Conservation (phyloP, 2,888 invertebrate genomes). For the Onchidella celtica region DNA sequence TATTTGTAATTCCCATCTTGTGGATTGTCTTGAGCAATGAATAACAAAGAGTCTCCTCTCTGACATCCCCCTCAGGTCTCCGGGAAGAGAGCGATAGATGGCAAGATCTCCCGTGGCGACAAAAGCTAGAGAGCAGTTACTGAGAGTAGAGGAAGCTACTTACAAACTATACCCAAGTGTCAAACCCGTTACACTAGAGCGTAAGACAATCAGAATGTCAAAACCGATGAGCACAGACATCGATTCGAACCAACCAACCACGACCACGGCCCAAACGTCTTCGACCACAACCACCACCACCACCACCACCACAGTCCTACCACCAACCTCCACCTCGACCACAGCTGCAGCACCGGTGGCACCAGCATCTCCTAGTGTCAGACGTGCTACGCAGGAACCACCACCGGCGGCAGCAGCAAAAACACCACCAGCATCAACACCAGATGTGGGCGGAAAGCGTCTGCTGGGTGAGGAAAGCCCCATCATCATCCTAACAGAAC, state of each 20-base stretch:
- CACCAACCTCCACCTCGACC: slow-evolving; percentile 11
- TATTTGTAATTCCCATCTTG: too few species aligned
- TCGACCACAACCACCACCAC: slow-evolving; percentile 10
- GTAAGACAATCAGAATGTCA: slow-evolving; percentile 67
- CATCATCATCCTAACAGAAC: slow-evolving; percentile 29
- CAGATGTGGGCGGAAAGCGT: slow-evolving; percentile 70
- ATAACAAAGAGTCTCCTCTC: neutral
- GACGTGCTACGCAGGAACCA: slow-evolving; percentile 54
- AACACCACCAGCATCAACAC: slow-evolving; percentile 10
- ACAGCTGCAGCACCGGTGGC: slow-evolving; percentile 58
- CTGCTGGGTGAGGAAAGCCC: slow-evolving; percentile 61
- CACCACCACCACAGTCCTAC: neutral
- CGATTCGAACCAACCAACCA: slow-evolving; percentile 26
- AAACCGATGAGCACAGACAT: slow-evolving; percentile 51
- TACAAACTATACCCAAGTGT: slow-evolving; percentile 63
- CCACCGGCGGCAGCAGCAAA: neutral
- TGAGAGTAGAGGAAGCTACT: slow-evolving; percentile 63
- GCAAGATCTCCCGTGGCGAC: slow-evolving; percentile 56
- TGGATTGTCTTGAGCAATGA: too few species aligned
- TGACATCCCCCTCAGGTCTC: slow-evolving; percentile 21
- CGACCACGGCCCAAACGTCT: slow-evolving; percentile 1
- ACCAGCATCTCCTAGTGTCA: slow-evolving; percentile 50
- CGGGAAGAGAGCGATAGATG: slow-evolving; percentile 46
- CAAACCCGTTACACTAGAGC: slow-evolving; percentile 68
- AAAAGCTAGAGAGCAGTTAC: slow-evolving; percentile 62